A percentile compares a stretch with the other conserved stretches of the same genome.
These are phyloP conservation scores for Mantis religiosa DNA, from an alignment of 2,888 invertebrate species.

Conservation along the genomic window DNA sequence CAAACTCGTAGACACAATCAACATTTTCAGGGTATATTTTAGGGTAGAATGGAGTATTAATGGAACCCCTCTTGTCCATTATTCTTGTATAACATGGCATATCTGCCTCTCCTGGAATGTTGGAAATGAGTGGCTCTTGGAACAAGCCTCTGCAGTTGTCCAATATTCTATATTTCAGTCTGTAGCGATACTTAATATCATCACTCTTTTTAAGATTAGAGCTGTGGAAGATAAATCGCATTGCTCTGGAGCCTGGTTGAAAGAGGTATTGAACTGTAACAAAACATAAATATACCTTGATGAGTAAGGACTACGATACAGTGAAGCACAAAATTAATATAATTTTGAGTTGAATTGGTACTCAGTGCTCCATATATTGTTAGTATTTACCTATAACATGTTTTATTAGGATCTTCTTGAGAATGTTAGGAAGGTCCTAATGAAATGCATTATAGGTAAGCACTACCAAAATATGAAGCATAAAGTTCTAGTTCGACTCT, in stretches of 20 bases:
- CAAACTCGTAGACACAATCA: slow-evolving; percentile 40
- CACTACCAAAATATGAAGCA: no score
- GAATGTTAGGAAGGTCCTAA: no score
- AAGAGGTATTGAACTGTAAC: slow-evolving; percentile 38
- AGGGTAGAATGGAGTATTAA: slow-evolving; percentile 39
- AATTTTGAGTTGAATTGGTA: no score
- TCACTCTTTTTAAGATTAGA: slow-evolving; percentile 25
- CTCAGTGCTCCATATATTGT: no score
- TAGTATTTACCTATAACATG: no score
- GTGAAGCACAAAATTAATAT: no score
- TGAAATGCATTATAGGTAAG: no score
- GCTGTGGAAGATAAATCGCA: slow-evolving; percentile 37
- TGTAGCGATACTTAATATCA: slow-evolving; percentile 32
- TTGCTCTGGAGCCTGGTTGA: slow-evolving; percentile 37
- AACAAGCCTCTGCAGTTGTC: slow-evolving; percentile 35
- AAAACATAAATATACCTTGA: neutral
- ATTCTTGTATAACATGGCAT: slow-evolving; percentile 39
- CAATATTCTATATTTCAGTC: slow-evolving; percentile 36
- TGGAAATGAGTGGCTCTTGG: slow-evolving; percentile 32
- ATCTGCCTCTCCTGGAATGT: slow-evolving; percentile 12
- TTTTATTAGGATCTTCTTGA: no score
- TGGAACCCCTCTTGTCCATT: slow-evolving; percentile 37
- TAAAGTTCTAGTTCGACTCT: no score
- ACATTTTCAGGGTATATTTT: slow-evolving; percentile 37
- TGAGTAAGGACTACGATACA: no score